Percentiles rank a stretch among this genome's conserved stretches.
phyloP scores from a whole-genome alignment of 2,888 invertebrate species.

The Alitta virens region DNA sequence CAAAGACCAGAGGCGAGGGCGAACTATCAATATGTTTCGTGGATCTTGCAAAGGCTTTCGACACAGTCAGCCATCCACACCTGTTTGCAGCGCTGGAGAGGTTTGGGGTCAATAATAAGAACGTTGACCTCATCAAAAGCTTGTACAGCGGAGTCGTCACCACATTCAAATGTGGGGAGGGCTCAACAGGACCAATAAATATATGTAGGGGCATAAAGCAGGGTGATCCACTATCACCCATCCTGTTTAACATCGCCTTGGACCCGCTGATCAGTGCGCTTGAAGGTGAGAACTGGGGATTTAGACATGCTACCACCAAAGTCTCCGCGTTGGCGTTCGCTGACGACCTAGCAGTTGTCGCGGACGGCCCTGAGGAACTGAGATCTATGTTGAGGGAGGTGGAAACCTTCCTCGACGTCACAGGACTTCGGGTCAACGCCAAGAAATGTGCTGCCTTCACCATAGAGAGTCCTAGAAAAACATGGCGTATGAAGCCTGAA shows the following conservation, averaged over 20 bases:
- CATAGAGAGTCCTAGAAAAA: too few species aligned
- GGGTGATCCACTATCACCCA: background rate
- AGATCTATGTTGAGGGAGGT: background rate
- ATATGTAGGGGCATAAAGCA: background rate
- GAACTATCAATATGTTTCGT: background rate
- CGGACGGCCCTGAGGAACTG: background rate
- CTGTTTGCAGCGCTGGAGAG: background rate
- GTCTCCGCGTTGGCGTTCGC: too few species aligned
- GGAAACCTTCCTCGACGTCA: background rate
- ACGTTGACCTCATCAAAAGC: background rate
- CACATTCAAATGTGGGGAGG: background rate
- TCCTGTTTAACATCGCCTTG: background rate
- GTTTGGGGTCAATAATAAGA: background rate
- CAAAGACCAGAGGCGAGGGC: too few species aligned
- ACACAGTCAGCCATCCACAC: background rate
- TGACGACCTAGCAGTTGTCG: background rate
- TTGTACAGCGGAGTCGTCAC: background rate
- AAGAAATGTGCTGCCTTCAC: background rate
- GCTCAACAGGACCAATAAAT: background rate
- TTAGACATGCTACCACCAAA: background rate
- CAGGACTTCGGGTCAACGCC: background rate
- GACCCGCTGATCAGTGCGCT: background rate
- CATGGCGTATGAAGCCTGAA: too few species aligned
- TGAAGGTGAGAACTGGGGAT: background rate
- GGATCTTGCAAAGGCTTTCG: background rate